Evolutionary conservation across 1,140 invertebrate genomes (phyloP).

Genomic region (Drosophila aff.): DNA sequence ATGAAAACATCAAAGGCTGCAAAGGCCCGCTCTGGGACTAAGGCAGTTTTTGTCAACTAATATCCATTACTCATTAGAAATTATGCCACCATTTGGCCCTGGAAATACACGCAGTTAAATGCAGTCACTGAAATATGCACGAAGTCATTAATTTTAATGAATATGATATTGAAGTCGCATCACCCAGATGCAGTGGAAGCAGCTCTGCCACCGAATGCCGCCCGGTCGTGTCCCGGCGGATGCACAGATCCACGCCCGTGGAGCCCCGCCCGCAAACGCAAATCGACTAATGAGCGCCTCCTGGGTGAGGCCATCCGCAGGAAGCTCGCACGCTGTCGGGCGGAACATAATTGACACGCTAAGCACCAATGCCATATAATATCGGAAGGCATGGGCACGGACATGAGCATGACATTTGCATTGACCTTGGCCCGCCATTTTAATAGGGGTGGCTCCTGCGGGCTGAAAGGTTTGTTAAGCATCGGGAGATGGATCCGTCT

Average conservation of each 20-base stretch:
- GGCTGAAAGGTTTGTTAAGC: neutral
- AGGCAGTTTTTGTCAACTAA: slow-evolving; percentile 16
- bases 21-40: neutral
- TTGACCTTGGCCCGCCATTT: slow-evolving; percentile 49
- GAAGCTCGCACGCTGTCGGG: slow-evolving; percentile 50
- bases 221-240: slow-evolving; percentile 20
- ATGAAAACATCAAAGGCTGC: neutral
- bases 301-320: slow-evolving; percentile 52
- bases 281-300: slow-evolving; percentile 69
- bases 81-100: slow-evolving; percentile 1
- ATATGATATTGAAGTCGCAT: slow-evolving; percentile 64
- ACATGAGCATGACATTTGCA: slow-evolving; percentile 48
- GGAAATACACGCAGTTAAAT: neutral
- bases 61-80: slow-evolving; percentile 58
- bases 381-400: slow-evolving; percentile 14
- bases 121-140: slow-evolving; percentile 19
- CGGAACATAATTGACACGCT: slow-evolving; percentile 61
- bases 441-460: slow-evolving; percentile 2
- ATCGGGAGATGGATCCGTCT: slow-evolving; percentile 12
- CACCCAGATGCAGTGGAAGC: slow-evolving; percentile 32
- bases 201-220: neutral
- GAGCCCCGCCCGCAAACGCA: slow-evolving; percentile 11
- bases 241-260: slow-evolving; percentile 4
- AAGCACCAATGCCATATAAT: slow-evolving; percentile 44
- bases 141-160: slow-evolving; percentile 78